phyloP scores from a whole-genome alignment of 1,140 invertebrate genomes.

The Dinoponera quadriceps region DNA sequence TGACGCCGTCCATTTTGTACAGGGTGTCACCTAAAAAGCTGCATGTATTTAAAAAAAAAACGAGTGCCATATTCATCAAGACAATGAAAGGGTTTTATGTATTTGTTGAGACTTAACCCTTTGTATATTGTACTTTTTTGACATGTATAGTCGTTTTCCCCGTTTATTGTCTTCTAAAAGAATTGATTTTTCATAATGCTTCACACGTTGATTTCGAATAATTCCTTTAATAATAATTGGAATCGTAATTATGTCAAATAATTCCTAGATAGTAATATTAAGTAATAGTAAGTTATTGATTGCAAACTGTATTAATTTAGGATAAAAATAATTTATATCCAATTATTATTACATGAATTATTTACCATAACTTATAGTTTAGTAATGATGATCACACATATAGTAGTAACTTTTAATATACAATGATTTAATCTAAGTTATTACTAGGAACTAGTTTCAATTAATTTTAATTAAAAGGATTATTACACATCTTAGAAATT shows the following conservation, averaged over 20 bases:
- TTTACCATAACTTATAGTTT: conserved; percentile 27
- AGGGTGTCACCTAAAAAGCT: conserved; percentile 42
- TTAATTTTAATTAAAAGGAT: conserved; percentile 16
- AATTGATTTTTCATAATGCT: neutral
- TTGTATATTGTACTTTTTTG: neutral
- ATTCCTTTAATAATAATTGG: conserved; percentile 1
- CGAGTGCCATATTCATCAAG: conserved; percentile 19
- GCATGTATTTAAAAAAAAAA: conserved; percentile 19
- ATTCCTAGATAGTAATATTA: conserved; percentile 24
- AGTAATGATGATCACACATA: neutral
- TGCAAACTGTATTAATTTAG: too few species aligned
- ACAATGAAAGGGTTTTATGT: conserved; percentile 2
- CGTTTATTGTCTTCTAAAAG: neutral
- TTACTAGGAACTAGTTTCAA: conserved; percentile 10
- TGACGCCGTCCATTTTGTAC: conserved; percentile 55
- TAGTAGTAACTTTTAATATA: neutral
- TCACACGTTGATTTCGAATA: neutral
- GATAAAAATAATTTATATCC: neutral
- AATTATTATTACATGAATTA: conserved; percentile 30
- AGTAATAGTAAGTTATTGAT: conserved; percentile 14
- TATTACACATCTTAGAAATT: conserved; percentile 14
- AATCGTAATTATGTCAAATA: conserved; percentile 37
- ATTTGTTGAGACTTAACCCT: neutral
- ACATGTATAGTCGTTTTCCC: neutral
- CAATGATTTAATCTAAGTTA: neutral